phyloP scores from a whole-genome alignment of 92 coral and sea anemone genomes.

The Siderastrea siderea region DNA sequence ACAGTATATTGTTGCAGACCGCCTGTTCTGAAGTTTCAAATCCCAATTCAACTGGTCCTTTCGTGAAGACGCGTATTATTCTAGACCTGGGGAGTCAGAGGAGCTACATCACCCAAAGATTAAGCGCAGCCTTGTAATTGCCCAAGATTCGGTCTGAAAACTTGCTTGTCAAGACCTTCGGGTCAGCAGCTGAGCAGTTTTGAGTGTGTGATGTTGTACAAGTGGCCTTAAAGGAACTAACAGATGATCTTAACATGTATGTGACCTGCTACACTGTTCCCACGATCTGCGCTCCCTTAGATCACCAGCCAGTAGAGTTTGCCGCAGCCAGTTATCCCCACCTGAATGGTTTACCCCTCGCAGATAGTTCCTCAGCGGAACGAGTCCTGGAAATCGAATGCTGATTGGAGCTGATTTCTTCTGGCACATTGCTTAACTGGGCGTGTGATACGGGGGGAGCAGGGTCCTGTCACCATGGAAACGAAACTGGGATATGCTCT shows the following conservation, averaged over 20 bases:
- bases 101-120: conserved; percentile 36
- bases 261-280: conserved; percentile 12
- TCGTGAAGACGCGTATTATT: conserved; percentile 44
- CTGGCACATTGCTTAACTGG: conserved; percentile 64
- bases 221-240: conserved; percentile 24
- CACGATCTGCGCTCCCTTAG: conserved; percentile 44
- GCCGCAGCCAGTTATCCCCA: conserved; percentile 44
- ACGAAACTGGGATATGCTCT: conserved; percentile 51
- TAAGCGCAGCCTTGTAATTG: conserved; percentile 34
- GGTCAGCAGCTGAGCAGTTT: conserved; percentile 28
- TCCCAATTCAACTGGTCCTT: conserved; percentile 24
- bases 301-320: conserved; percentile 44
- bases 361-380: conserved; percentile 23
- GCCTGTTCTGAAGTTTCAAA: conserved; percentile 47
- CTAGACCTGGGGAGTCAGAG: conserved; percentile 60
- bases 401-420: conserved; percentile 55
- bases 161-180: conserved; percentile 57
- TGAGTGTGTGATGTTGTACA: conserved; percentile 54
- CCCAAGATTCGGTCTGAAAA: conserved; percentile 30
- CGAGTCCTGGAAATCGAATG: conserved; percentile 37
- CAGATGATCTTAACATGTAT: background rate
- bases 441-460: conserved; percentile 64
- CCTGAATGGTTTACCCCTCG: conserved; percentile 24
- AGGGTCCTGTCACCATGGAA: conserved; percentile 66
- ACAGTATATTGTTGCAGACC: conserved; percentile 32